Base-by-base conservation (phyloP, 2,888 invertebrate genomes). In the Microctonus hyperodae region DNA sequence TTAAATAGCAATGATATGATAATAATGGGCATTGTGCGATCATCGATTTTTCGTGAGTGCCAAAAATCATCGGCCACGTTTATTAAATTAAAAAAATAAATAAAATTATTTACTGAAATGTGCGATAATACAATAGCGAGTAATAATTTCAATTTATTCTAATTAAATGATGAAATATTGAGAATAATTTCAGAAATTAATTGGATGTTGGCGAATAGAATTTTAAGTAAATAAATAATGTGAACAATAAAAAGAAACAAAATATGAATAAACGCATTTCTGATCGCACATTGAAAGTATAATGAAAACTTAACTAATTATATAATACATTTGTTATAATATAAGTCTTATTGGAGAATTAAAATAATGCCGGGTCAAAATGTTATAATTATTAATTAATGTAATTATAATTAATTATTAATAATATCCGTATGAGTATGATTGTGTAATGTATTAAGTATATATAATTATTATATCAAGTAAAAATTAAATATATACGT, bases 221-320 rank as follows among this genome's bases (percentile, higher is more conserved):
- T 44, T 4, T n/a, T 16, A 44, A 44, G 16, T 16, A 3, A 44
- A 44, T 16, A n/a, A 23, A 22, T 4, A 13, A 55, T 16, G 31
- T 1, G 13, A 25, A 33, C 1, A 48, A 37, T 44, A 60, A 23
- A 67, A 23, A 25, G 25, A 25, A 37, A 56, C 56, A 56, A 13
- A 44, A 57, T 48, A 50, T 48, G 35, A 35, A 28, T 20, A 23
- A 51, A 11, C 25, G 37, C 37, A 22, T 44, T 40, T 40, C 13
- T 44, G 37, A 44, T 63, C 37, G 63, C 44, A 40, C 40, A 53
- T 25, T 63, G 63, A 63, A 63, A 63, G 63, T 63, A 55, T 44
- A 44, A 53, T 53, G 22, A 55, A 50, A 60, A 37, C 53, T 22
- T n/a, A n/a, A n/a, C 13, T 64, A 58, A 58, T 51, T 50, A 20